Percentiles rank a stretch among this genome's conserved stretches.
Evolutionary conservation across 2,888 invertebrate genomes (phyloP).

Genomic region (Leptopilina myrica): DNA sequence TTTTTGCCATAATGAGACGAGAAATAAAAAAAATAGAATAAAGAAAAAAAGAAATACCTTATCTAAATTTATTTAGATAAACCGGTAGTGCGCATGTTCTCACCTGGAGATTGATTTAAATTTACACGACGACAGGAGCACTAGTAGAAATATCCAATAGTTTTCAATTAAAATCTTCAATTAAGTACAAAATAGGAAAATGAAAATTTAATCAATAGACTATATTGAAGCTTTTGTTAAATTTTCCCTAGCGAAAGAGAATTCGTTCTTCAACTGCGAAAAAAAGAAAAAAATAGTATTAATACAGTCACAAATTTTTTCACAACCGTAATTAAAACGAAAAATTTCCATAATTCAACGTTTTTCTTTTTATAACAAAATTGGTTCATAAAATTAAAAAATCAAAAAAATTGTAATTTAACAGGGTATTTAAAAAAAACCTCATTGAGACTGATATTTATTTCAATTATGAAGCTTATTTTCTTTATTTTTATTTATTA

Average conservation of each 20-base stretch:
- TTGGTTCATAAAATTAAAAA: slow-evolving; percentile 59
- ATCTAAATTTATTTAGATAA: background rate
- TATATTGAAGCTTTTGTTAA: background rate
- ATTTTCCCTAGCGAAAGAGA: background rate
- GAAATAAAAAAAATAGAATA: background rate
- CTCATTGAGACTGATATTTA: slow-evolving; percentile 72
- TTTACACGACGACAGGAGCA: slow-evolving; percentile 4
- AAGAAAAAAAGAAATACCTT: slow-evolving; percentile 1
- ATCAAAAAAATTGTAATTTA: slow-evolving; percentile 65
- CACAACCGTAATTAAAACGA: too few species aligned
- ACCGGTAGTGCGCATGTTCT: slow-evolving; percentile 21
- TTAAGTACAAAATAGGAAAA: background rate
- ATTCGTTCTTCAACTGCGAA: background rate
- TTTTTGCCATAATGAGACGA: background rate
- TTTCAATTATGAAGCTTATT: slow-evolving; percentile 67
- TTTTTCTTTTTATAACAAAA: too few species aligned
- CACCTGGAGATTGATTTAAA: slow-evolving; percentile 27
- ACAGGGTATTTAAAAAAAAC: slow-evolving; percentile 67
- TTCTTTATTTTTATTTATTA: slow-evolving; percentile 48
- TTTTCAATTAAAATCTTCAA: slow-evolving; percentile 1
- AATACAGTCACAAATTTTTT: too few species aligned
- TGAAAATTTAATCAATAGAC: background rate
- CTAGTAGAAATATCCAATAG: slow-evolving; percentile 18
- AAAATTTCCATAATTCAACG: too few species aligned
- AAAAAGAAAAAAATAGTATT: too few species aligned